Conservation (phyloP, 2,888 invertebrate species). For the Isotomurus palustris region DNA sequence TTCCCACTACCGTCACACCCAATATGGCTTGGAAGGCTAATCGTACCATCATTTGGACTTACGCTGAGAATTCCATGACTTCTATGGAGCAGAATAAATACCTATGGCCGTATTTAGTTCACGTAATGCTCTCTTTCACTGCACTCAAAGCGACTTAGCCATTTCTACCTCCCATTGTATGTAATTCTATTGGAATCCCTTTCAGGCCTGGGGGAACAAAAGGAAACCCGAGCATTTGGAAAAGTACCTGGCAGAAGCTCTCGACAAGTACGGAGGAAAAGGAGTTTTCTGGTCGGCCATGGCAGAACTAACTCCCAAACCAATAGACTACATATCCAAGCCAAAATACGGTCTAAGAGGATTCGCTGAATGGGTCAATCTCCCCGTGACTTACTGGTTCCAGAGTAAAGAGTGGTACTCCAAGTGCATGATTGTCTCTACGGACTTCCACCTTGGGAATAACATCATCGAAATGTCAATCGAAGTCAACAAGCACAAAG, state of each 20-base stretch:
- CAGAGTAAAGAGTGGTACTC: conserved; percentile 55
- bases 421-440: conserved; percentile 52
- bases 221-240: conserved; percentile 56
- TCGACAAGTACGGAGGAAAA: conserved; percentile 29
- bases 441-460: conserved; percentile 55
- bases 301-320: conserved; percentile 55
- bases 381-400: conserved; percentile 63
- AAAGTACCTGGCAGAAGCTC: conserved; percentile 51
- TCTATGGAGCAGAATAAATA: conserved; percentile 23
- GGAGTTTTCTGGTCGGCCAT: conserved; percentile 32
- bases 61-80: conserved; percentile 32
- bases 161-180: not conserved
- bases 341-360: conserved; percentile 52
- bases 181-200: not conserved
- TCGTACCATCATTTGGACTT: conserved; percentile 32
- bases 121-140: conserved; percentile 18
- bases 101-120: conserved; percentile 35
- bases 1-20: conserved; percentile 29
- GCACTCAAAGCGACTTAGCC: not conserved
- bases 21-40: conserved; percentile 34
- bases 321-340: conserved; percentile 52
- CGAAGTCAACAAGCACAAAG: conserved; percentile 50
- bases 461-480: conserved; percentile 54
- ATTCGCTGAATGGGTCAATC: conserved; percentile 55
- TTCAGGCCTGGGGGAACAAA: conserved; percentile 60